Conservation (phyloP, 2,888 invertebrate genomes). For the Hemicrepidius hirtus region DNA sequence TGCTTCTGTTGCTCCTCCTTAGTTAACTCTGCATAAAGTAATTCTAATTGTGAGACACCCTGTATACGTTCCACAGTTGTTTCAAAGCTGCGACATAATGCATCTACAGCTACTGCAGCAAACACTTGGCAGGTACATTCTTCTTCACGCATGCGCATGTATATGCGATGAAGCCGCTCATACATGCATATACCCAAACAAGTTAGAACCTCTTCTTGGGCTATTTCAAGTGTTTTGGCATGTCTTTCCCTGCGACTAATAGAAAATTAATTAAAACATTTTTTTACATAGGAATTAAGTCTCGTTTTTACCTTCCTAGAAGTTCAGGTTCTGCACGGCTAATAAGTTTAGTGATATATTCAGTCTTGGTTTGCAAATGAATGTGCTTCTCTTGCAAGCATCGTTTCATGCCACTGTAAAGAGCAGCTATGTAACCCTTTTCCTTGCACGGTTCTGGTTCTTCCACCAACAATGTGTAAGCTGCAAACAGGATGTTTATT, state of each 20-base stretch:
- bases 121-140: constrained; percentile 96
- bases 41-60: constrained; percentile 87
- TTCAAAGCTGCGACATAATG: constrained; percentile 91
- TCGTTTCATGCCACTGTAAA: constrained; percentile 91
- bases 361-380: constrained; percentile 90
- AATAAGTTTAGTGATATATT: constrained; percentile 91
- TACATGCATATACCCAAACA: constrained; percentile 96
- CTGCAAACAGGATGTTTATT: no score
- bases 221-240: constrained; percentile 97
- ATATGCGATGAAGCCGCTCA: constrained; percentile 90
- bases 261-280: constrained; percentile 28
- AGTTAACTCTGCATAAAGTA: constrained; percentile 90
- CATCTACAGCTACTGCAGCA: constrained; percentile 91
- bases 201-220: constrained; percentile 96
- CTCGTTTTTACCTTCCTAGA: constrained; percentile 86
- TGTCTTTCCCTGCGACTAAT: constrained; percentile 90
- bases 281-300: not conserved
- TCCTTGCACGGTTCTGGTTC: constrained; percentile 89
- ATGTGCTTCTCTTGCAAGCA: constrained; percentile 91
- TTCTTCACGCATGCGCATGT: constrained; percentile 90
- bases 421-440: constrained; percentile 90
- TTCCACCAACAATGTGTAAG: constrained; percentile 90
- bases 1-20: constrained; percentile 91
- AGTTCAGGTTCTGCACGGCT: constrained; percentile 94
- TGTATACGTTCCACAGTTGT: constrained; percentile 92